These are phyloP conservation scores for Zaprionus capensis DNA, from an alignment of 1,140 invertebrate genomes.

Conservation along the genomic window DNA sequence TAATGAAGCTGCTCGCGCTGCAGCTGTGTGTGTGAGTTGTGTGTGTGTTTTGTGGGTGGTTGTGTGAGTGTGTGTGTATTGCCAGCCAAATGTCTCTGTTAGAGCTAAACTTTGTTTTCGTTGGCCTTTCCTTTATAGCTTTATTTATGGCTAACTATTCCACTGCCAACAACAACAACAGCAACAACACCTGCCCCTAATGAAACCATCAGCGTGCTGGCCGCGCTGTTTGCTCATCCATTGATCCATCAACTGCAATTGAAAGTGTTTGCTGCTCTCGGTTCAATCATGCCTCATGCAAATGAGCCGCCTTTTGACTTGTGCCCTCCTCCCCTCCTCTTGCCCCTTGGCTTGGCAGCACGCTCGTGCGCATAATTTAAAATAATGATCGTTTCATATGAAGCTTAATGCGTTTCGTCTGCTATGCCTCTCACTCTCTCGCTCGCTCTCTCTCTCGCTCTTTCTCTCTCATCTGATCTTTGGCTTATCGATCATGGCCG, in stretches of 20 bases:
- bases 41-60: slow-evolving; percentile 30
- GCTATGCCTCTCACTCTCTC: slow-evolving; percentile 1
- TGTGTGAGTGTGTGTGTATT: slow-evolving; percentile 5
- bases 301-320: slow-evolving; percentile 72
- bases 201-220: slow-evolving; percentile 63
- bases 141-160: background rate
- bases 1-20: slow-evolving; percentile 50
- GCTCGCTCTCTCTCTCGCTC: background rate
- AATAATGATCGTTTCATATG: slow-evolving; percentile 77
- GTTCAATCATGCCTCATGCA: slow-evolving; percentile 50
- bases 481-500: slow-evolving; percentile 47
- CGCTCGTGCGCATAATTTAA: slow-evolving; percentile 82
- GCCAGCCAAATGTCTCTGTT: slow-evolving; percentile 35
- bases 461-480: slow-evolving; percentile 7
- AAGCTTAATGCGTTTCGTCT: slow-evolving; percentile 73
- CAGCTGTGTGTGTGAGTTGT: slow-evolving; percentile 33
- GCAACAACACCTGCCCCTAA: slow-evolving; percentile 44
- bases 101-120: slow-evolving; percentile 16
- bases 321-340: slow-evolving; percentile 33
- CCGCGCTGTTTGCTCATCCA: slow-evolving; percentile 37
- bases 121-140: background rate
- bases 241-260: slow-evolving; percentile 63
- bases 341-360: slow-evolving; percentile 32
- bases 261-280: slow-evolving; percentile 45
- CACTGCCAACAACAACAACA: background rate